A percentile compares a stretch with the other conserved stretches of the same genome.
Conservation (phyloP, 2,888 invertebrate species). For the Drosophila subsilvestris region DNA sequence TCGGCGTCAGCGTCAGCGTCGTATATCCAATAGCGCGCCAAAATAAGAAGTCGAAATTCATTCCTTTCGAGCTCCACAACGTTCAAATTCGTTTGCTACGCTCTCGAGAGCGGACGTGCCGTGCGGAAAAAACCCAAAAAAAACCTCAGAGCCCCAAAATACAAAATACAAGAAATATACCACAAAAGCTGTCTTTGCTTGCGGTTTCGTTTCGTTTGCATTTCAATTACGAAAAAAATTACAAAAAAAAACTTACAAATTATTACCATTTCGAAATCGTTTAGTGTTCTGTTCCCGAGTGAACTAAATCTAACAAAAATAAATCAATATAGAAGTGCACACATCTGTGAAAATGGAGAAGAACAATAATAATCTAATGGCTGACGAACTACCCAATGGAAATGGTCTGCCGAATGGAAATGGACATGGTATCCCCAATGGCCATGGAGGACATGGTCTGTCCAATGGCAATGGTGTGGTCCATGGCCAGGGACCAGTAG, state of each 20-base stretch:
- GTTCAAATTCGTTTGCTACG: conserved; percentile 81
- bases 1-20: conserved; percentile 52
- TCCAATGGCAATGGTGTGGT: conserved; percentile 53
- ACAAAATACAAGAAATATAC: conserved; percentile 34
- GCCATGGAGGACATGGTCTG: conserved; percentile 28
- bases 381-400: conserved; percentile 25
- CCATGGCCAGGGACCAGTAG: not conserved
- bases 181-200: conserved; percentile 29
- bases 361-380: conserved; percentile 72
- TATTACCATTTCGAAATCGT: conserved; percentile 17
- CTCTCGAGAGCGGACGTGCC: conserved; percentile 83
- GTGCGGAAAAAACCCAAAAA: conserved; percentile 69
- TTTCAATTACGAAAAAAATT: conserved; percentile 35
- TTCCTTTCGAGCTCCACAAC: conserved; percentile 73
- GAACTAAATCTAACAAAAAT: conserved; percentile 14
- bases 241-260: conserved; percentile 24
- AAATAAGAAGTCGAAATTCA: conserved; percentile 81
- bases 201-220: conserved; percentile 51
- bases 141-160: conserved; percentile 41
- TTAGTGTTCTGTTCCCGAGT: conserved; percentile 32
- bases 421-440: conserved; percentile 31
- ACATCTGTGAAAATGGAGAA: conserved; percentile 65
- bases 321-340: conserved; percentile 34
- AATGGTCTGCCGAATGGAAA: conserved; percentile 49
- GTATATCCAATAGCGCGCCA: conserved; percentile 78